phyloP scores from a whole-genome alignment of 1,140 invertebrate species.

The Brachionus sp. region DNA sequence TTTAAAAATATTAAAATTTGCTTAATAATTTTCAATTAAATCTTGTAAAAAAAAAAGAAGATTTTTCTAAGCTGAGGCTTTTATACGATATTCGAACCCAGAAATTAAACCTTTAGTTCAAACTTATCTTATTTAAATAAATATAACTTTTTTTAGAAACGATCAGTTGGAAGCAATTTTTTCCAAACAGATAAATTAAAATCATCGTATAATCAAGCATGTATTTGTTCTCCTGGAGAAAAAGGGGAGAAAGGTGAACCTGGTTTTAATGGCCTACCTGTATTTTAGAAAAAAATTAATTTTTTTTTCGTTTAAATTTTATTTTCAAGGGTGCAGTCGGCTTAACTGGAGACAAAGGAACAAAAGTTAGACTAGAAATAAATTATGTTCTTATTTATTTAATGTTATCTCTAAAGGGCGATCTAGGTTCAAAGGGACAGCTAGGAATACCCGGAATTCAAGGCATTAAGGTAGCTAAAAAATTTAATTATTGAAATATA shows the following conservation, averaged over 20 bases:
- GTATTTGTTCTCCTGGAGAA: background rate
- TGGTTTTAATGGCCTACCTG: background rate
- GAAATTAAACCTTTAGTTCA: background rate
- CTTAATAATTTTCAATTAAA: too few relatives aligned
- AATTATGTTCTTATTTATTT: background rate
- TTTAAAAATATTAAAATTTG: too few relatives aligned
- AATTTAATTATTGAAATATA: background rate
- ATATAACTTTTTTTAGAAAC: background rate
- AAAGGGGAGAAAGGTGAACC: conserved; percentile 31
- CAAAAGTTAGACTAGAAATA: background rate
- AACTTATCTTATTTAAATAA: background rate
- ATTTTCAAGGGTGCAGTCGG: conserved; percentile 28
- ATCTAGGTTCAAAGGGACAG: background rate
- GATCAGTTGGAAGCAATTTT: background rate
- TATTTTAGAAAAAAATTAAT: background rate
- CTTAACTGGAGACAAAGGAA: conserved; percentile 17
- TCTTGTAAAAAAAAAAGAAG: too few relatives aligned
- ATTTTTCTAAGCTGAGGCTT: too few relatives aligned
- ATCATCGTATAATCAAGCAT: background rate
- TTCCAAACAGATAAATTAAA: background rate
- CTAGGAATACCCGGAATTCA: background rate
- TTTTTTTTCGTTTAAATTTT: background rate
- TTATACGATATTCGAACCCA: background rate
- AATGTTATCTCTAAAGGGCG: background rate
- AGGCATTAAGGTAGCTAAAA: background rate